Base-by-base conservation (phyloP, 2,888 invertebrate genomes). In the Carabus problematicus region DNA sequence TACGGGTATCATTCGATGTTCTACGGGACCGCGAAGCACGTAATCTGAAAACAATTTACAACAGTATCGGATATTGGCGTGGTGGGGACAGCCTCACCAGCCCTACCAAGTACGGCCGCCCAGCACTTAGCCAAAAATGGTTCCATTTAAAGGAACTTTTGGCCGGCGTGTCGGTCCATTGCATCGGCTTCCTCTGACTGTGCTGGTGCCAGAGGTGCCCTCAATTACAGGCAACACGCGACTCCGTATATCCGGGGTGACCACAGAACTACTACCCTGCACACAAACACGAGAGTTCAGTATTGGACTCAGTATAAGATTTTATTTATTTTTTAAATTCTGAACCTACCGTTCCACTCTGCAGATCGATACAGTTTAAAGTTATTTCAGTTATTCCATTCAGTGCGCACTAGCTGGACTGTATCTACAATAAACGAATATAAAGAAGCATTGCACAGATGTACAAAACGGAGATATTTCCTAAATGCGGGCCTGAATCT, bases 121-220 rank as follows among this genome's bases (percentile, higher is more conserved):
- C 49, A 66, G 40, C 66, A 66, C 66, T 66, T 66, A 66, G 66
- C 66, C 40, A 66, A 66, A 66, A 66, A 66, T 59, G 59, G 40
- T 49, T 59, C 58, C 58, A 59, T 66, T 64, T 55, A 56, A 64
- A 64, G 64, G 47, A 64, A 64, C n/a, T 64, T 66, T 66, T 59
- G 29, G 49, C 47, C 9, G 12, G 47, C 49, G 66, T 18, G 49
- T 59, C 66, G 58, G 45, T 59, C 59, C 66, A 66, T 66, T 66
- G 56, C 11, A 11, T 52, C 18, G 9, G 52, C 45, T 45, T 45
- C 45, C 45, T 45, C 45, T 45, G 45, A 12, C 45, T 29, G 45
- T 11, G 45, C 45, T 3, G 45, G n/a, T 4, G 45, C 45, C 11
- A 11, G 45, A 11, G 45, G 11, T 45, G 45, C 14, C n/a, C 45